A percentile compares a stretch with the other conserved stretches of the same genome.
Evolutionary conservation across 2,113 vertebrate species (phyloP).

Genomic region (Panthera tigris): DNA sequence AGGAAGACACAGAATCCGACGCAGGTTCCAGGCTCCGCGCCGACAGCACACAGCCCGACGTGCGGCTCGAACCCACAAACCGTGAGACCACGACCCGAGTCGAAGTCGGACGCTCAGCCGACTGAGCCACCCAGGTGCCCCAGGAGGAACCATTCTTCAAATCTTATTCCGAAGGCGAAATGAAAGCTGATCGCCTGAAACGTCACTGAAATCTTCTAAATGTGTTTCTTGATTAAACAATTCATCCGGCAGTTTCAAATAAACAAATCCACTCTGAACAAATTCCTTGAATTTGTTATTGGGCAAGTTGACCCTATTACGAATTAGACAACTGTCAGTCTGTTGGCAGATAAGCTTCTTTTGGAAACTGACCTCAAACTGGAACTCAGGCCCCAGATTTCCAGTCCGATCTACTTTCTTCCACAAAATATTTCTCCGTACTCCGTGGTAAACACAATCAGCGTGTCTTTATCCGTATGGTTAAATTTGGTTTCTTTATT

Average conservation of each 20-base stretch:
- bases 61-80: too few species aligned
- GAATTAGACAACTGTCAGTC: neutral
- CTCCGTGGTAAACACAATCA: neutral
- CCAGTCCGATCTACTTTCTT: neutral
- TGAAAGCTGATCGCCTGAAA: neutral
- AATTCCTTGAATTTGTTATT: neutral
- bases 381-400: neutral
- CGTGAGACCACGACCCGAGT: too few species aligned
- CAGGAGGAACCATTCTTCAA: neutral
- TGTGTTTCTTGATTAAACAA: neutral
- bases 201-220: neutral
- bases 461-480: neutral
- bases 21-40: too few species aligned
- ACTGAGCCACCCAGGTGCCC: too few species aligned
- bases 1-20: too few species aligned
- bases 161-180: neutral
- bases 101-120: too few species aligned
- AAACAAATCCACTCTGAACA: neutral
- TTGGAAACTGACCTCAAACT: neutral
- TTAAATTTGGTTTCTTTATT: constrained; percentile 43
- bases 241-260: neutral
- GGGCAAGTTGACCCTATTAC: neutral
- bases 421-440: neutral
- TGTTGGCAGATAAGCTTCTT: neutral
- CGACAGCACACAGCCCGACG: too few species aligned